Evolutionary conservation across 35 echinoderm and acorn worm species (phyloP).

Genomic region (Lytechinus variegatus): DNA sequence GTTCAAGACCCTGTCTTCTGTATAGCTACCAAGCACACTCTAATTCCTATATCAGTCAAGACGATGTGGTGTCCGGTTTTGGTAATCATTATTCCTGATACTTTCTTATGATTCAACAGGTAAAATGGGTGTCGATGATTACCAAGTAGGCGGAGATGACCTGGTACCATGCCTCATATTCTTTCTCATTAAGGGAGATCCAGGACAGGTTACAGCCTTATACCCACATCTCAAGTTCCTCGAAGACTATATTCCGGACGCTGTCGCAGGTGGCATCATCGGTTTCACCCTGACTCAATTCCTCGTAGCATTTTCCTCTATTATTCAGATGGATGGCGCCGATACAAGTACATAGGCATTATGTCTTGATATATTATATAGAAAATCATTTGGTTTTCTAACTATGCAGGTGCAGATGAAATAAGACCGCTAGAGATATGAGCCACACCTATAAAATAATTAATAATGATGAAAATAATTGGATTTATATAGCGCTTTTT

Average conservation of each 20-base stretch:
- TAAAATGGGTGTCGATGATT: not conserved
- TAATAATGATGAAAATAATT: too few species aligned
- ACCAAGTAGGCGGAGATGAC: conserved; percentile 68
- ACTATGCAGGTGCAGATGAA: too few species aligned
- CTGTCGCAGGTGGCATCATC: conserved; percentile 64
- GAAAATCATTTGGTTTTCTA: too few species aligned
- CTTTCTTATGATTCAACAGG: not conserved
- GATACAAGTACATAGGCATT: not conserved
- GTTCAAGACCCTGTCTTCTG: too few species aligned
- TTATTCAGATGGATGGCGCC: conserved; percentile 33
- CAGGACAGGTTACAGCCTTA: conserved; percentile 51
- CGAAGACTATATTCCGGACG: conserved; percentile 75
- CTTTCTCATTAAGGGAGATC: conserved; percentile 77
- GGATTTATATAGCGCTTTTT: too few species aligned
- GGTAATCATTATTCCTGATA: not conserved
- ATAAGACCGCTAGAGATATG: too few species aligned
- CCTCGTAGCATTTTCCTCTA: conserved; percentile 57
- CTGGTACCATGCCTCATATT: conserved; percentile 67
- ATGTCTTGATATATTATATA: not conserved
- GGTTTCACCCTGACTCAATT: conserved; percentile 73
- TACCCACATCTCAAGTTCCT: conserved; percentile 75
- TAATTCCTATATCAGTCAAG: too few species aligned
- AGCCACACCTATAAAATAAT: too few species aligned
- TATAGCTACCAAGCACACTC: too few species aligned
- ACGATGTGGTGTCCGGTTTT: not conserved